Percentiles rank a stretch among this genome's conserved stretches.
Evolutionary conservation across 2,888 invertebrate species (phyloP).

Genomic region (Osmoderma eremita): DNA sequence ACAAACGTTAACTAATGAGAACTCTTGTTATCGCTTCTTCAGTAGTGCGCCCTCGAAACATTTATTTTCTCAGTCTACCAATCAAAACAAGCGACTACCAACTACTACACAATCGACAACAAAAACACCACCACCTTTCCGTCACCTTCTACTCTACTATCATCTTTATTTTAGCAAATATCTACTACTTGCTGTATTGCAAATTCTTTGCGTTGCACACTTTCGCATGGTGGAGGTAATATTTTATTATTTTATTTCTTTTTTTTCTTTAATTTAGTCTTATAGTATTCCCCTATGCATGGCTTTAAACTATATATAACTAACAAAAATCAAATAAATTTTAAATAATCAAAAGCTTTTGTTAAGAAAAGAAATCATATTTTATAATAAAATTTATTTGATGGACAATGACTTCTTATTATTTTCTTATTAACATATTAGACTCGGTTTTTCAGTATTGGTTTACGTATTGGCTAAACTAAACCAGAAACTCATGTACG

Average conservation of each 20-base stretch:
- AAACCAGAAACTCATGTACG: no score
- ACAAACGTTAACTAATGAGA: no score
- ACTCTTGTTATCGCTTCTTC: no score
- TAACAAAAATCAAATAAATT: no score
- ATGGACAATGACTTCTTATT: no score
- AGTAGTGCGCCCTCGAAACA: constrained; percentile 24
- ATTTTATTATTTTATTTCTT: constrained; percentile 48
- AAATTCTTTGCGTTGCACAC: constrained; percentile 45
- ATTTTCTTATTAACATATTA: no score
- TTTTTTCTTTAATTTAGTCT: neutral
- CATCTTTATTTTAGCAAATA: constrained; percentile 46
- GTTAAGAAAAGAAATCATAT: no score
- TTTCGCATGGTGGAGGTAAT: constrained; percentile 59
- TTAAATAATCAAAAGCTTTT: no score
- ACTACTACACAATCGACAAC: constrained; percentile 7
- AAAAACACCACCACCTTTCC: constrained; percentile 17
- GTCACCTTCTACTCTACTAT: constrained; percentile 38
- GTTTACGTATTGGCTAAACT: no score
- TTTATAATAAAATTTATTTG: no score
- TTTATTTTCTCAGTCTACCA: neutral
- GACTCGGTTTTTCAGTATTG: no score
- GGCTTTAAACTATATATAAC: neutral
- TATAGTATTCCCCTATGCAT: neutral
- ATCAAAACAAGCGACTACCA: constrained; percentile 1
- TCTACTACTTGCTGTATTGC: constrained; percentile 32